Conservation (phyloP, 2,113 vertebrate species). For the Noctilio leporinus region DNA sequence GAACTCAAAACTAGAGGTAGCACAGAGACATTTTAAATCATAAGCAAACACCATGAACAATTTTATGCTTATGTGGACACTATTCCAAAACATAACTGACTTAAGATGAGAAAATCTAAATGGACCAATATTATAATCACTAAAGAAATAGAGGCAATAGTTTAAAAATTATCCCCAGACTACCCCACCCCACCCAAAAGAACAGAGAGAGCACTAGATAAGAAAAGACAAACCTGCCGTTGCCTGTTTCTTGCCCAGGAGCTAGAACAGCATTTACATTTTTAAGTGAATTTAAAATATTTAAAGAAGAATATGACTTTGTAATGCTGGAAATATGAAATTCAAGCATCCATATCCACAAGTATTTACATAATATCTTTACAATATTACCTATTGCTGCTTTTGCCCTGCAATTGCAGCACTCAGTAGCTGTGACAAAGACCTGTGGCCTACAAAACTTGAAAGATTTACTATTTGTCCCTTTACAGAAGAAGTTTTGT, state of each 20-base stretch:
- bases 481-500: no score
- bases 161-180: not conserved
- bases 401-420: not conserved
- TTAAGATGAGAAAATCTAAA: not conserved
- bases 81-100: not conserved
- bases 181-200: not conserved
- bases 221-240: not conserved
- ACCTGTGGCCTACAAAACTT: no score
- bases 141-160: not conserved
- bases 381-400: not conserved
- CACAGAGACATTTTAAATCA: not conserved
- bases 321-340: not conserved
- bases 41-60: not conserved
- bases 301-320: not conserved
- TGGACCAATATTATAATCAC: not conserved
- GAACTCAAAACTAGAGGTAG: not conserved
- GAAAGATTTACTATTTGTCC: no score
- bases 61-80: not conserved
- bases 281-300: not conserved
- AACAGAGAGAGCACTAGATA: not conserved
- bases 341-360: not conserved
- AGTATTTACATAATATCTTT: not conserved
- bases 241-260: not conserved
- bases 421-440: not conserved
- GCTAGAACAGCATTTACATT: not conserved